These are phyloP conservation scores for Lithophane socia DNA, from an alignment of 2,888 invertebrate species.

Conservation along the genomic window DNA sequence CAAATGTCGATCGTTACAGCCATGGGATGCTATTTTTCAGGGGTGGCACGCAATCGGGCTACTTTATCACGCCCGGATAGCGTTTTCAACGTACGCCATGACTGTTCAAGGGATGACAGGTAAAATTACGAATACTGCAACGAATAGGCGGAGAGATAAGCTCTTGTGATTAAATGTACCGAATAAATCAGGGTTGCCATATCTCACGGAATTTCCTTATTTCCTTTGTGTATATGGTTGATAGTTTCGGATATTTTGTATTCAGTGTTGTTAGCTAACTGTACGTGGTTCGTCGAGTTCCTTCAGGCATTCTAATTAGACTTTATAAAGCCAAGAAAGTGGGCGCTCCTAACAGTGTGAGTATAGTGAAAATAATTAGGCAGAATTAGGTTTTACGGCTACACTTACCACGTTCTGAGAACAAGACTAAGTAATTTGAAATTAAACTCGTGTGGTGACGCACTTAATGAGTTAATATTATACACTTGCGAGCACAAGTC, in stretches of 20 bases:
- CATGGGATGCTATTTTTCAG: constrained; percentile 66
- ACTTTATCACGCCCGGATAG: constrained; percentile 71
- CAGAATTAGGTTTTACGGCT: constrained; percentile 1
- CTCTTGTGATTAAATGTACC: constrained; percentile 71
- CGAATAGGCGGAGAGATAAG: constrained; percentile 69
- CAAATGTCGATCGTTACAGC: constrained; percentile 71
- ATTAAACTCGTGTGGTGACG: constrained; percentile 1
- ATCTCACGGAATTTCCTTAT: constrained; percentile 25
- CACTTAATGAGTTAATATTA: constrained; percentile 2
- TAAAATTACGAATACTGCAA: constrained; percentile 72
- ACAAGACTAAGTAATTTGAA: constrained; percentile 7
- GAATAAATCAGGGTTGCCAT: constrained; percentile 66
- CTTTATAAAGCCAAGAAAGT: background rate
- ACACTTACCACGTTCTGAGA: constrained; percentile 3
- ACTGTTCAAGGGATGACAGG: constrained; percentile 70
- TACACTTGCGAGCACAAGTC: background rate
- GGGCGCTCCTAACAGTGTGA: background rate
- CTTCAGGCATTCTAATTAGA: constrained; percentile 22
- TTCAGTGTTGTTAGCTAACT: constrained; percentile 23
- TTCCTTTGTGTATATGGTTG: constrained; percentile 37
- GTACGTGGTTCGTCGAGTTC: constrained; percentile 2
- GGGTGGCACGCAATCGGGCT: constrained; percentile 65
- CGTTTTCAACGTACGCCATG: constrained; percentile 71
- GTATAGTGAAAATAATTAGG: constrained; percentile 6
- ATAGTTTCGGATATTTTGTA: constrained; percentile 48